Evolutionary conservation across 2,113 vertebrate genomes (phyloP), one percentile per base, ranked within the genome.

Genomic region (Arizona elegans): DNA sequence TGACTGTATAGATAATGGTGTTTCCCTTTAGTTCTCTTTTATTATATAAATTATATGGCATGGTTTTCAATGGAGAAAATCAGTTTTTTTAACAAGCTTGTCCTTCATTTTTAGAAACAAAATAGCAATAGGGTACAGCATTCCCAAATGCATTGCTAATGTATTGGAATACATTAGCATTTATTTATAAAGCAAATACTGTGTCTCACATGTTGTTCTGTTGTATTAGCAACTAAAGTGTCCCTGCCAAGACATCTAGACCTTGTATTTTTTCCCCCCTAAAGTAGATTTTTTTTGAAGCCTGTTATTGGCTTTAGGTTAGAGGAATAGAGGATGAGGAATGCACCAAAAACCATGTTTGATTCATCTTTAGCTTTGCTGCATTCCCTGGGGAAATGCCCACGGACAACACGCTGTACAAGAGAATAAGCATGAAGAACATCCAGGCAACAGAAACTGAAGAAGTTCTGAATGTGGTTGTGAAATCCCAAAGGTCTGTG

Each of bases 341-440:
- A 62, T 53, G 19, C 26, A 26, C 43, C 86, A 89, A 33, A 81
- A 11, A 29, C n/a, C 15, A 6, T 65, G 21, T 54, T 70, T 88
- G 58, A 13, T 88, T 92, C 59, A 50, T 33, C 65, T 33, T 59
- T n/a, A 90, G 92, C 70, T 93, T 93, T 90, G 55, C 43, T 52
- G 43, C 3, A 2, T 43, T 88, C 88, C 81, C 87, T 50, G 53
- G 53, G 56, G 70, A 11, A 90, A 55, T 21, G 26, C 26, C 43
- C 29, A 86, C 29, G 8, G 70, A 47, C 89, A 89, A 13, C 43
- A 85, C 4, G 26, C 52, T 6, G 24, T 43, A 90, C 87, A 59
- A 90, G 70, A 86, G 54, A 92, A 58, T 52, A 92, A 86, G 26
- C 75, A 90, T 21, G 47, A 55, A 62, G 53, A 93, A 85, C 54